Percentiles rank a stretch among this genome's conserved stretches.
Conservation (phyloP, 2,113 vertebrate species). For the Peromyscus leucopus region DNA sequence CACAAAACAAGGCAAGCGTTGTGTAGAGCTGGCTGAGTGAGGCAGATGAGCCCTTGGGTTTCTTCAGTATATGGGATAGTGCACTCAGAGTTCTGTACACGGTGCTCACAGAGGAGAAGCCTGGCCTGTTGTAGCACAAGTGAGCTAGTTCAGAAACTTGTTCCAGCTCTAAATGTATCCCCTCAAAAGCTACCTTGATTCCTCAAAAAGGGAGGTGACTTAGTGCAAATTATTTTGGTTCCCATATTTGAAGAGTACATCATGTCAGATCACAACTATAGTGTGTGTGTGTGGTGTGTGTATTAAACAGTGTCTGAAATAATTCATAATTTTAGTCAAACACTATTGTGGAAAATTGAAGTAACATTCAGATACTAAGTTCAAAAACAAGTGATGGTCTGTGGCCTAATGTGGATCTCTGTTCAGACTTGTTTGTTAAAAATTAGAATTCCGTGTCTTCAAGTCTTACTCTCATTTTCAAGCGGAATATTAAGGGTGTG, state of each 20-base stretch:
- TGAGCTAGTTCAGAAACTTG: not conserved
- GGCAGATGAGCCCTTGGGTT: not conserved
- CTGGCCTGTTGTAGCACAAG: too few relatives aligned
- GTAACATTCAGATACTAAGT: not conserved
- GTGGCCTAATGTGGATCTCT: rapidly evolving
- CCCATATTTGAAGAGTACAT: not conserved
- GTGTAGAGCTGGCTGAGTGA: not conserved
- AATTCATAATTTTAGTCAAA: not conserved
- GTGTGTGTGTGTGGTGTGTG: too few relatives aligned
- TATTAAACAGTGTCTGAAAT: not conserved
- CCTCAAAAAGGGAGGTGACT: not conserved
- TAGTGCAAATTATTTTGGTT: not conserved
- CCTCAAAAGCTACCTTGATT: not conserved
- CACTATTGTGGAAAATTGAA: not conserved
- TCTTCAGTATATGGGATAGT: not conserved
- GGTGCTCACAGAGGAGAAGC: not conserved
- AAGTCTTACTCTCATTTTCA: too few relatives aligned
- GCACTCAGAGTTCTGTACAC: not conserved
- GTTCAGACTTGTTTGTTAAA: rapidly evolving
- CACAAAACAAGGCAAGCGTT: not conserved
- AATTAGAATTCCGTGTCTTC: not conserved
- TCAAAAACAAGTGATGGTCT: not conserved
- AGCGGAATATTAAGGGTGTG: too few relatives aligned
- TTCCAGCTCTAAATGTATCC: too few relatives aligned
- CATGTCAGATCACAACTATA: too few relatives aligned